Evolutionary conservation across 2,113 vertebrate genomes (phyloP).

Genomic region (Notarius quadriscutis): DNA sequence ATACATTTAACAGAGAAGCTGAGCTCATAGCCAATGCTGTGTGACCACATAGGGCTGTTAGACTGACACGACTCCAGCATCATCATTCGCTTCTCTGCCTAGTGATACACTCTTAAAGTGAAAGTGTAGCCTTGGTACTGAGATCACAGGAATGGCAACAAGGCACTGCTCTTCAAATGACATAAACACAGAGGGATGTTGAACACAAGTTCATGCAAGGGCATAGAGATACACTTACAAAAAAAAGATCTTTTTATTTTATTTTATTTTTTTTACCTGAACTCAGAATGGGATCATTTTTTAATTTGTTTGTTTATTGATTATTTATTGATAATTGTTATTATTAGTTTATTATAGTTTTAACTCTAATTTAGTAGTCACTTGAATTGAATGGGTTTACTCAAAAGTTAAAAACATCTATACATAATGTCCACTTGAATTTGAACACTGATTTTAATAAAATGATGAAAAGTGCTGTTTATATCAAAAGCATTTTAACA

Average conservation of each 20-base stretch:
- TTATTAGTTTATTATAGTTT: background rate
- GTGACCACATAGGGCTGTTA: constrained; percentile 19
- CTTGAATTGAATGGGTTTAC: background rate
- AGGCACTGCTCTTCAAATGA: background rate
- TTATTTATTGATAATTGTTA: background rate
- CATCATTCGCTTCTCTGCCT: constrained; percentile 46
- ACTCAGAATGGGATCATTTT: background rate
- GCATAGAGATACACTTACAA: background rate
- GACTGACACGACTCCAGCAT: constrained; percentile 40
- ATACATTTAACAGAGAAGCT: background rate
- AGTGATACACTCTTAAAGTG: constrained; percentile 51
- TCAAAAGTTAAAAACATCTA: background rate
- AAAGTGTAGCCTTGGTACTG: constrained; percentile 38
- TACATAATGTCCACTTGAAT: background rate
- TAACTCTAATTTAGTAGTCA: background rate
- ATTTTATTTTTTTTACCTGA: background rate
- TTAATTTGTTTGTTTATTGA: background rate
- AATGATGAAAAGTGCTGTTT: background rate
- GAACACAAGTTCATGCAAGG: background rate
- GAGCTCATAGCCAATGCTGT: constrained; percentile 11
- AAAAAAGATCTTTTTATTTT: background rate
- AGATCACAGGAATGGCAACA: constrained; percentile 10
- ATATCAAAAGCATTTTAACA: background rate
- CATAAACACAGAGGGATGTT: background rate
- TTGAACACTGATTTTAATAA: background rate